phyloP scores from a whole-genome alignment of 2,888 invertebrate genomes.

The Plebejus melissa region DNA sequence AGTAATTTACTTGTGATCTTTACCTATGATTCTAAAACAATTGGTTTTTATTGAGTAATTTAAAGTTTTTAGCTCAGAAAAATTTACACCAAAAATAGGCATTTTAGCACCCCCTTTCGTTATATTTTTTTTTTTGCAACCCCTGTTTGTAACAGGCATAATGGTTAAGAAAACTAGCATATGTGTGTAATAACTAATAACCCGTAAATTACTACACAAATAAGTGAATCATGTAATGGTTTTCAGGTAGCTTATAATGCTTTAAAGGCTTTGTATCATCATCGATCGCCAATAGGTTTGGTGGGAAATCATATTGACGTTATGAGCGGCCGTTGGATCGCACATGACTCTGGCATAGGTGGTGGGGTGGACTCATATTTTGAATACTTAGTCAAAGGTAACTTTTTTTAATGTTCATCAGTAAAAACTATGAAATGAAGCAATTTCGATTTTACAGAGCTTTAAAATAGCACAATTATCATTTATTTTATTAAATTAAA shows the following conservation, averaged over 20 bases:
- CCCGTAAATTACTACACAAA: background rate
- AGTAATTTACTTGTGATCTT: conserved; percentile 51
- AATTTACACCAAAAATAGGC: too few species aligned
- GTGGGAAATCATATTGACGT: conserved; percentile 99
- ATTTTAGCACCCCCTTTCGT: too few species aligned
- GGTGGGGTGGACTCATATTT: conserved; percentile 98
- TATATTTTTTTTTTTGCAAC: too few species aligned
- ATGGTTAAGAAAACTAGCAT: too few species aligned
- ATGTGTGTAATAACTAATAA: too few species aligned
- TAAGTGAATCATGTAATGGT: conserved; percentile 25
- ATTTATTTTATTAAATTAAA: background rate
- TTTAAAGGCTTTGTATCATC: conserved; percentile 90
- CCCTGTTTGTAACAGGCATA: too few species aligned
- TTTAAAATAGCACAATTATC: background rate
- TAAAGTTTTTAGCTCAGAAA: too few species aligned
- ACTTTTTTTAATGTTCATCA: background rate
- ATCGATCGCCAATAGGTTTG: conserved; percentile 90
- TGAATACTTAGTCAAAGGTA: conserved; percentile 97
- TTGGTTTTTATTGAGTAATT: too few species aligned
- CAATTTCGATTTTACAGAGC: background rate
- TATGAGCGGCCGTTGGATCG: conserved; percentile 96
- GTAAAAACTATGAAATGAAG: background rate
- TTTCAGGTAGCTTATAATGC: conserved; percentile 92
- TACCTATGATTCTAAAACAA: too few species aligned
- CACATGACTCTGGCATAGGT: conserved; percentile 97